Conservation (phyloP, 2,797 vertebrate species). For the Nyctibius grandis region DNA sequence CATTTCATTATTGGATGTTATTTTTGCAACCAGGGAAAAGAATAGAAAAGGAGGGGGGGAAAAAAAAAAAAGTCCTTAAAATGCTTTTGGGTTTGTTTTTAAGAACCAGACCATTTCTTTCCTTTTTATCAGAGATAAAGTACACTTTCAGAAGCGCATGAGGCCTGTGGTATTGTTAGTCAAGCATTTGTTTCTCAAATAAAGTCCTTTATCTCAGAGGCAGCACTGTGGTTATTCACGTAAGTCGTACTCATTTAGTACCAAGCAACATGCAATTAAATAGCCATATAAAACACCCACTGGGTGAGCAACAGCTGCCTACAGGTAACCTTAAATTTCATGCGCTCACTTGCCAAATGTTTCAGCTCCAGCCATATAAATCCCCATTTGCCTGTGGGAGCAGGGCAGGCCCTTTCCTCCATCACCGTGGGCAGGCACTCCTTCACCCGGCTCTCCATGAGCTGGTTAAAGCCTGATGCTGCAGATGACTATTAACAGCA, state of each 20-base stretch:
- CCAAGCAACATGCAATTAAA: constrained; percentile 13
- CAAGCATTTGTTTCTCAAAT: neutral
- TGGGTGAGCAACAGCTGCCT: neutral
- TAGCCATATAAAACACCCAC: neutral
- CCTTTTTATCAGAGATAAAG: neutral
- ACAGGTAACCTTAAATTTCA: neutral
- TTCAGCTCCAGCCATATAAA: neutral
- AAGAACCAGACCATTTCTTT: constrained; percentile 23
- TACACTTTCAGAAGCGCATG: neutral
- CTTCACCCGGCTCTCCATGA: neutral
- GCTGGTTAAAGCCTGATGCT: neutral
- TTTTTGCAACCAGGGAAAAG: constrained; percentile 59
- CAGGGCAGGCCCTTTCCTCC: neutral
- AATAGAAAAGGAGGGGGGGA: neutral
- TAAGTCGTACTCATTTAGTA: neutral
- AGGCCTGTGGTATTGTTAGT: neutral
- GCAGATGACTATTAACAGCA: neutral
- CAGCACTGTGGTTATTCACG: neutral
- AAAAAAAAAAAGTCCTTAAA: neutral
- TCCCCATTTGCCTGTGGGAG: neutral
- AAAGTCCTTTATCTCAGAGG: neutral
- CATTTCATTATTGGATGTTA: constrained; percentile 72
- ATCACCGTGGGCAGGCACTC: neutral
- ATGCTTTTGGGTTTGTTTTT: constrained; percentile 23
- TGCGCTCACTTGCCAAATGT: neutral